Conservation (phyloP, 2,888 invertebrate genomes). For the Pseudococcus viburni region DNA sequence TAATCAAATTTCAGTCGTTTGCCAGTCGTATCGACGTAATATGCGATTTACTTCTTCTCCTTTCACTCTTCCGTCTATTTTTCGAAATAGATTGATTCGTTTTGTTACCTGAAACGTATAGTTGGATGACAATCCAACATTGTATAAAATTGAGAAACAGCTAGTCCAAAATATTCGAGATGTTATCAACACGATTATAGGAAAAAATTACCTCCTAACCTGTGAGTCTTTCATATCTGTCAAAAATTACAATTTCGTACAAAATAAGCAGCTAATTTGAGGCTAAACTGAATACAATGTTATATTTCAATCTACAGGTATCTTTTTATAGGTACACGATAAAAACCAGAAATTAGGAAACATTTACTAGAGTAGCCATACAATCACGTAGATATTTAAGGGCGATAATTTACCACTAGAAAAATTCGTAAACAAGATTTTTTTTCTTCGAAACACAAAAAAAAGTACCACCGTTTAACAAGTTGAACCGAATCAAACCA, state of each 20-base stretch:
- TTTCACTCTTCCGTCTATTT: too few relatives aligned
- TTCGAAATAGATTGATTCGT: too few relatives aligned
- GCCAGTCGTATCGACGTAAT: too few relatives aligned
- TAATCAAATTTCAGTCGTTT: too few relatives aligned
- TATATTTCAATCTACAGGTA: not conserved
- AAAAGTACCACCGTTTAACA: not conserved
- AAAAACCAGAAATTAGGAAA: conserved; percentile 9
- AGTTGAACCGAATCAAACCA: conserved; percentile 11
- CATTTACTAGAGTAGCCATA: not conserved
- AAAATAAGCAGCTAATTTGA: not conserved
- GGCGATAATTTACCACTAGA: not conserved
- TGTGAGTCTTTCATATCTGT: not conserved
- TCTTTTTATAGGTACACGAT: not conserved
- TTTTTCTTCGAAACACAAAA: not conserved
- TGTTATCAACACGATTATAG: not conserved
- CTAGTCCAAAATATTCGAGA: too few relatives aligned
- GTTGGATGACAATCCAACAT: too few relatives aligned
- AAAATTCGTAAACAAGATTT: conserved; percentile 27
- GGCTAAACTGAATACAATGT: not conserved
- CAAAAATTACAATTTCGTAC: not conserved
- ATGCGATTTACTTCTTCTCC: too few relatives aligned
- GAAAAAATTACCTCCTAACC: not conserved
- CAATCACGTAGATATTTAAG: not conserved
- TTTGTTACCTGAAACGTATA: too few relatives aligned
- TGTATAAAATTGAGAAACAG: too few relatives aligned